A percentile compares a stretch with the other conserved stretches of the same genome.
Evolutionary conservation across 2,797 vertebrate species (phyloP).

Genomic region (Eospalax fontanierii): DNA sequence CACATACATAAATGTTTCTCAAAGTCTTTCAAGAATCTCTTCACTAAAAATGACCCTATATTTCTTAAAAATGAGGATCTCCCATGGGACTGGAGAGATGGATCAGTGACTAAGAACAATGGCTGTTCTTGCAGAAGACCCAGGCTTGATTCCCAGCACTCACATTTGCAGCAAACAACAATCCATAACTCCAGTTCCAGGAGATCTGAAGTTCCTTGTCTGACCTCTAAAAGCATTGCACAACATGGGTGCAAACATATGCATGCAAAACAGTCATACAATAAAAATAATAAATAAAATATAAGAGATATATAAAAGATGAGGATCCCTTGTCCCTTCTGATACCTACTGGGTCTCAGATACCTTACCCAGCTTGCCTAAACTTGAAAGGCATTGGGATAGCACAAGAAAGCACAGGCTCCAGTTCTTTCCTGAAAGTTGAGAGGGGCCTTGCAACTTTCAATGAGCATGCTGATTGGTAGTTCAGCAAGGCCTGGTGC

Average conservation of each 20-base stretch:
- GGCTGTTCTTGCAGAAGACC: too few relatives aligned
- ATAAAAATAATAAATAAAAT: too few relatives aligned
- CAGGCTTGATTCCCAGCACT: too few relatives aligned
- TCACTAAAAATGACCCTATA: not conserved
- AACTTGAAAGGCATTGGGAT: not conserved
- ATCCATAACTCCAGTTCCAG: too few relatives aligned
- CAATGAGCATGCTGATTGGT: not conserved
- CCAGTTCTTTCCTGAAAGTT: not conserved
- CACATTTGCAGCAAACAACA: too few relatives aligned
- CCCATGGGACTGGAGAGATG: too few relatives aligned
- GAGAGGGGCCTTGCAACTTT: not conserved
- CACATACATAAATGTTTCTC: constrained; percentile 1
- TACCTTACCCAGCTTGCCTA: not conserved
- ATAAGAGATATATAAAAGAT: too few relatives aligned
- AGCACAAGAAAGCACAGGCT: not conserved
- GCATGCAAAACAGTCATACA: too few relatives aligned
- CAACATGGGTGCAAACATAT: too few relatives aligned
- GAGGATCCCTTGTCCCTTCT: not conserved
- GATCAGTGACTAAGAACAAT: too few relatives aligned
- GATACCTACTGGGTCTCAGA: not conserved
- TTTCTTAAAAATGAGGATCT: not conserved
- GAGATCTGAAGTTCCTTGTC: too few relatives aligned
- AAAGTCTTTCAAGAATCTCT: not conserved
- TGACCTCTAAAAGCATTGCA: too few relatives aligned
- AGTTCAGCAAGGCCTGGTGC: not conserved